A percentile compares a stretch with the other conserved stretches of the same genome.
Evolutionary conservation across 2,113 vertebrate species (phyloP).

Genomic region (Paratilapia polleni): DNA sequence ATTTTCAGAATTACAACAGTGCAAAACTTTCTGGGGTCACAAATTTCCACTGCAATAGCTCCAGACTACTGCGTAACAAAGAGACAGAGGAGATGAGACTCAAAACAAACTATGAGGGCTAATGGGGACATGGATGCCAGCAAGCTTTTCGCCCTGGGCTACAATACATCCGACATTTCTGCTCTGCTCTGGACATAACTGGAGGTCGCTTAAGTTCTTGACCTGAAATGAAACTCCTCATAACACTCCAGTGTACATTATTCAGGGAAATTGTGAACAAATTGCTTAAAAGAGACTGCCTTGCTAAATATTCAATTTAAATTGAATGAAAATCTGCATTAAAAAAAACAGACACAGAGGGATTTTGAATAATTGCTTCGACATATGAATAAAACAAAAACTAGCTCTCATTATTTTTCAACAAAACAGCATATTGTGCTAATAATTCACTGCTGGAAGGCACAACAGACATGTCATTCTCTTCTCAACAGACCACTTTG

Average conservation of each 20-base stretch:
- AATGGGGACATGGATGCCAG: conserved; percentile 35
- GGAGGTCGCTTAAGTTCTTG: conserved; percentile 18
- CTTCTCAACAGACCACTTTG: neutral
- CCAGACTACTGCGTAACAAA: conserved; percentile 24
- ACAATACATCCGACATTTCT: conserved; percentile 17
- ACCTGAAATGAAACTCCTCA: conserved; percentile 19
- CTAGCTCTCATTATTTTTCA: conserved; percentile 6
- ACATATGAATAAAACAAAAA: conserved; percentile 39
- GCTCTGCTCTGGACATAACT: conserved; percentile 14
- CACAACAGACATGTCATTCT: neutral
- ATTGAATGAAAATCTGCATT: too few species aligned
- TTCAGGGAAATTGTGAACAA: neutral
- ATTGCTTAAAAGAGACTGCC: neutral
- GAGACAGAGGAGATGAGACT: conserved; percentile 64
- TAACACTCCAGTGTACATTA: neutral
- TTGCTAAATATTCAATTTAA: conserved; percentile 22
- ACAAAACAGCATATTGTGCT: conserved; percentile 16
- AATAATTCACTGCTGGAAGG: conserved; percentile 7
- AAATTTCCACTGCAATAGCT: conserved; percentile 21
- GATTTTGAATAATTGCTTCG: conserved; percentile 3
- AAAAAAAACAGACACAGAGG: neutral
- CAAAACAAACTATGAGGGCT: conserved; percentile 25
- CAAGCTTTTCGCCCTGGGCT: conserved; percentile 24
- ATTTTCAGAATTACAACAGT: conserved; percentile 14
- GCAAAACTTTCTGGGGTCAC: conserved; percentile 12